Percentiles rank a stretch among this genome's conserved stretches.
Conservation (phyloP, 2,113 vertebrate species). For the Lanius ludovicianus region DNA sequence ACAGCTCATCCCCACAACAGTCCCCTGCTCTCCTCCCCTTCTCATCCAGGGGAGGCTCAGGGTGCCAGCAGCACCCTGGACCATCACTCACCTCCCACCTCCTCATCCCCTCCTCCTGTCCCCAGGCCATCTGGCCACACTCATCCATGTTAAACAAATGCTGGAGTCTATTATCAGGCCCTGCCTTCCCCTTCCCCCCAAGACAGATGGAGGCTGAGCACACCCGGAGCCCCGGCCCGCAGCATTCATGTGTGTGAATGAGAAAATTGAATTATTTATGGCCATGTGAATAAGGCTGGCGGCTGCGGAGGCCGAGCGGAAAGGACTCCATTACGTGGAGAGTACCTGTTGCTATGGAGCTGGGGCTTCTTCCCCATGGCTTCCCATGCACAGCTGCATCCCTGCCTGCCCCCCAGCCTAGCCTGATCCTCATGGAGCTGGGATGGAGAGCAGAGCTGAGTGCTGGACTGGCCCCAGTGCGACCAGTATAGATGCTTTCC, state of each 20-base stretch:
- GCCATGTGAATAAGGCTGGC: slow-evolving; percentile 62
- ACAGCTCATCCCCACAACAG: background rate
- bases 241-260: slow-evolving; percentile 74
- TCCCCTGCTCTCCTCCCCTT: background rate
- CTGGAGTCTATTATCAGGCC: slow-evolving; percentile 62
- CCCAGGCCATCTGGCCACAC: slow-evolving; percentile 65
- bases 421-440: background rate
- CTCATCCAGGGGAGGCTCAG: background rate
- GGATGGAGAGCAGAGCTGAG: background rate
- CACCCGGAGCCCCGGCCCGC: slow-evolving; percentile 18
- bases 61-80: background rate
- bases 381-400: background rate
- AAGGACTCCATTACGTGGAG: slow-evolving; percentile 68
- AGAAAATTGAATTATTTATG: slow-evolving; percentile 76
- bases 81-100: background rate
- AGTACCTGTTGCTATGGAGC: slow-evolving; percentile 72
- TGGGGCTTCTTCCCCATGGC: background rate
- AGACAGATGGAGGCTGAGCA: slow-evolving; percentile 66
- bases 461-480: rapidly evolving
- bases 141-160: slow-evolving; percentile 70
- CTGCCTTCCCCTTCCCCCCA: slow-evolving; percentile 31
- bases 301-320: slow-evolving; percentile 49
- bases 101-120: background rate
- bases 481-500: background rate
- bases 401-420: background rate